These are phyloP conservation scores for Ophion ellenae DNA, from an alignment of 2,888 invertebrate species.

Conservation along the genomic window DNA sequence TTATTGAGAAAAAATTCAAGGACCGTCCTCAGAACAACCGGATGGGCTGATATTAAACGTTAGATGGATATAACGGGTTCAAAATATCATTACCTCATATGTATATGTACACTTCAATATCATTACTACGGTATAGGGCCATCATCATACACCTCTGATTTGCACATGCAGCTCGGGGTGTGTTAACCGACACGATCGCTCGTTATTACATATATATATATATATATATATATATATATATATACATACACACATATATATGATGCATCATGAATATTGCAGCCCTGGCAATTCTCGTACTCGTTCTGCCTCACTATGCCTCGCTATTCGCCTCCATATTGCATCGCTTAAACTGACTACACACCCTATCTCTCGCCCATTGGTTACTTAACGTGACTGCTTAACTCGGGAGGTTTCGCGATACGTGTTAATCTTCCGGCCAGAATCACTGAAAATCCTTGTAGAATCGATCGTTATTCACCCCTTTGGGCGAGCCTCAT, in stretches of 20 bases:
- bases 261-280: conserved; percentile 66
- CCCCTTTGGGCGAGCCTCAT: background rate
- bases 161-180: conserved; percentile 55
- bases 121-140: conserved; percentile 35
- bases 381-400: conserved; percentile 73
- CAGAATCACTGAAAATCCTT: conserved; percentile 32
- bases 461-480: conserved; percentile 21
- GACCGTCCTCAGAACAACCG: too few relatives aligned
- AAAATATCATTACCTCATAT: conserved; percentile 1
- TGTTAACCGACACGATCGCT: conserved; percentile 69
- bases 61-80: conserved; percentile 35
- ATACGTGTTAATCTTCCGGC: conserved; percentile 74
- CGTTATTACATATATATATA: conserved; percentile 70
- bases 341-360: conserved; percentile 51
- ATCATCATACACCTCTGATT: conserved; percentile 47
- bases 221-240: conserved; percentile 36
- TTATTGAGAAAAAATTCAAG: too few relatives aligned
- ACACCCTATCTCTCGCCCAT: conserved; percentile 71
- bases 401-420: conserved; percentile 68
- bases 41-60: too few relatives aligned
- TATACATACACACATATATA: conserved; percentile 66
- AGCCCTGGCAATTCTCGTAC: conserved; percentile 53
- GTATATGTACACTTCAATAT: conserved; percentile 51
- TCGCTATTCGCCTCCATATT: conserved; percentile 28
- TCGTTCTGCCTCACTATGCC: conserved; percentile 20